phyloP scores from a whole-genome alignment of 2,888 invertebrate species.

The Rugalucina vietnamica region DNA sequence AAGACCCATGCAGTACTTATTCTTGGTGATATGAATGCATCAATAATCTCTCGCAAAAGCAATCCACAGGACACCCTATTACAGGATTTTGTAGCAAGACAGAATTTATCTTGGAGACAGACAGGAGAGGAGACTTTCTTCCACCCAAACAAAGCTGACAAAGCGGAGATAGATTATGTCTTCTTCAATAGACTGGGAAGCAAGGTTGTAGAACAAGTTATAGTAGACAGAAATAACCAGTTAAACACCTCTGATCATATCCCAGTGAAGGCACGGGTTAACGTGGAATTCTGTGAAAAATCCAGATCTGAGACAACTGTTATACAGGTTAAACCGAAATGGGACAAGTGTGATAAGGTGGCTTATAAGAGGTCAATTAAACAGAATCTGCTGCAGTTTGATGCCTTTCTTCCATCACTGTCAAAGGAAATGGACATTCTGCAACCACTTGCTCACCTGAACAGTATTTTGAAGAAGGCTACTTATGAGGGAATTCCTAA shows the following conservation, averaged over 20 bases:
- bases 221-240: not conserved
- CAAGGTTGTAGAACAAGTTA: not conserved
- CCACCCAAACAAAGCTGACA: not conserved
- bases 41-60: not conserved
- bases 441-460: not conserved
- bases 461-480: not conserved
- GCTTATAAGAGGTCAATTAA: not conserved
- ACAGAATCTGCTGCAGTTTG: not conserved
- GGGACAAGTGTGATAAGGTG: not conserved
- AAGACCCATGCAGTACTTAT: not conserved
- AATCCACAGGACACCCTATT: not conserved
- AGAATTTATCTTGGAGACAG: not conserved
- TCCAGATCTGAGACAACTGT: no score
- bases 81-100: not conserved
- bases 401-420: not conserved
- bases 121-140: not conserved
- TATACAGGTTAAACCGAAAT: not conserved
- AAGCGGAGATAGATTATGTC: slow-evolving; percentile 18
- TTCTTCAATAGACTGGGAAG: not conserved
- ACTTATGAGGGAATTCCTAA: not conserved
- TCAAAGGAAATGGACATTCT: not conserved
- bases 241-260: slow-evolving; percentile 2
- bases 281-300: not conserved
- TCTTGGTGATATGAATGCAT: not conserved
- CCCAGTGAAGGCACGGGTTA: not conserved